Conservation (phyloP, 2,888 invertebrate genomes). For the Philaethria dido region DNA sequence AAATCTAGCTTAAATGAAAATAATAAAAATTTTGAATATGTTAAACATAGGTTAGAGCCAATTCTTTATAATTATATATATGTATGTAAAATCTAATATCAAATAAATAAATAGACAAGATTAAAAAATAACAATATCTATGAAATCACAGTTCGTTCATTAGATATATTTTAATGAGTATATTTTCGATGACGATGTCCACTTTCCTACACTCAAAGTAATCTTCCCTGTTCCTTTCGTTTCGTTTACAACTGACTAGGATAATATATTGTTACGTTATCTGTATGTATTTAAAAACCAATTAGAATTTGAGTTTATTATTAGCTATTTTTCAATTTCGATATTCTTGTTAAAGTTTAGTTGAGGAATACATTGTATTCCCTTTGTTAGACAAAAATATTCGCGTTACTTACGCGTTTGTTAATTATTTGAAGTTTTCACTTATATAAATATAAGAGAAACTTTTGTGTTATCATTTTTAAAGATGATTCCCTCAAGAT, state of each 20-base stretch:
- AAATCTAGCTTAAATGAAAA: too few species aligned
- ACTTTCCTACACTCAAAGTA: not conserved
- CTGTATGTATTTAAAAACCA: conserved; percentile 1
- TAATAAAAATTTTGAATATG: too few species aligned
- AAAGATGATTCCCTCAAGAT: conserved; percentile 53
- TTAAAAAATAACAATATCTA: conserved; percentile 9
- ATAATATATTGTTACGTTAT: conserved; percentile 1
- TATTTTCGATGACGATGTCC: not conserved
- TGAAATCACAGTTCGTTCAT: conserved; percentile 16
- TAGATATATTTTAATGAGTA: conserved; percentile 4
- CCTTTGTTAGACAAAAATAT: too few species aligned
- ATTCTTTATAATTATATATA: too few species aligned
- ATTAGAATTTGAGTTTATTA: too few species aligned
- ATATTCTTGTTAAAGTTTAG: too few species aligned
- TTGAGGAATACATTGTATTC: too few species aligned
- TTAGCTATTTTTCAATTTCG: too few species aligned
- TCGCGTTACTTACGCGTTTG: too few species aligned
- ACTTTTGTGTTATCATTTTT: conserved; percentile 3
- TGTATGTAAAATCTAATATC: too few species aligned
- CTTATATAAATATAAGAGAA: not conserved
- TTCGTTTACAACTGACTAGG: not conserved
- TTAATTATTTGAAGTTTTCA: too few species aligned
- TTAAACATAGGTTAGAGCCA: too few species aligned
- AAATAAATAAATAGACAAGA: not conserved
- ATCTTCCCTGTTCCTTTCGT: not conserved